Evolutionary conservation across 1,140 invertebrate genomes (phyloP), one percentile per base, ranked within the genome.

Genomic region (Sycophila sp.): DNA sequence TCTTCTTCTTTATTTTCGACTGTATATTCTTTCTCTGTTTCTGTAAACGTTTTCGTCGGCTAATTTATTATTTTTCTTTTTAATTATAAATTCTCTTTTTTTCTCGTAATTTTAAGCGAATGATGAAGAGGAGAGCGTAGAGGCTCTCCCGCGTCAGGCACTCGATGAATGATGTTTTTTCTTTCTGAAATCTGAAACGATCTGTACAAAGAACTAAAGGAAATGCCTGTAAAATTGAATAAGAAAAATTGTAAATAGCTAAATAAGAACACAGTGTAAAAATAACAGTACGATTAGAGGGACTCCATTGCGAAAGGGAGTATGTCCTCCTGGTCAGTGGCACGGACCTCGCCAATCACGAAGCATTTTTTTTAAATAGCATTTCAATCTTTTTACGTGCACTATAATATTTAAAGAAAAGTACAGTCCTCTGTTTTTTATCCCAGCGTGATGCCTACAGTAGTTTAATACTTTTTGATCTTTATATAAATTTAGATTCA

Each of bases 321-420:
- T 22, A 15, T 15, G n/a, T 36, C 15, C 13, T 59, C 24, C 13
- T 19, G 64, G 69, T 75, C 69, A 73, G 69, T 72, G 67, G 74
- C 69, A 72, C 72, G 70, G 75, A 72, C 67, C 66, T 63, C 55
- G 53, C 69, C 69, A 71, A 71, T 71, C 45, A 71, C 62, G 55
- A 65, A 71, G 69, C 69, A 58, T 42, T 45, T 64, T 30, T 34
- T 67, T 67, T 56, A 55, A n/a, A 36, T 56, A 36, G 13, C 42
- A 11, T 36, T 11, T 58, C n/a, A 1, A 34, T 36, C 32, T 38
- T 22, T 11, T n/a, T n/a, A n/a, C n/a, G n/a, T n/a, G n/a, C n/a
- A n/a, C n/a, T n/a, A 53, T 51, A 53, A 26, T 6, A 26, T 30
- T 53, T 28, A 26, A 15, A n/a, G 15, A 47, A 66, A 55, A 55